Conservation (phyloP, 1,140 invertebrate genomes). For the Nymphalis io region DNA sequence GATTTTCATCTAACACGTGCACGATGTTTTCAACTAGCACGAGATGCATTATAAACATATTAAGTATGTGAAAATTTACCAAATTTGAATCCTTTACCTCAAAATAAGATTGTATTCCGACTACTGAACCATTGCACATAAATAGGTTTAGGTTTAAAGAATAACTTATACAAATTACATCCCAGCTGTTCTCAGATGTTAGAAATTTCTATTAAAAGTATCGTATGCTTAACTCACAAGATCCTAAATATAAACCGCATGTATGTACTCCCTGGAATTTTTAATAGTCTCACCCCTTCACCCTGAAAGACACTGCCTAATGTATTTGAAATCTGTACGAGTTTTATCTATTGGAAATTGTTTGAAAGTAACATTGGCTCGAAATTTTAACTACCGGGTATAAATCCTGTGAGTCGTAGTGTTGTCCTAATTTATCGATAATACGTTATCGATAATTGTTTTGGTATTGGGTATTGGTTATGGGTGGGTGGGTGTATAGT, state of each 20-base stretch:
- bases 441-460: not conserved
- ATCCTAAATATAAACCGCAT: conserved; percentile 57
- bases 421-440: conserved; percentile 4
- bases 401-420: conserved; percentile 68
- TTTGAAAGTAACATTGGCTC: conserved; percentile 72
- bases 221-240: conserved; percentile 54
- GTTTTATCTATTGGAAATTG: conserved; percentile 78
- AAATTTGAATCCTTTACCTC: too few species aligned
- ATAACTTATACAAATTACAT: too few species aligned
- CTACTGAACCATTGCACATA: too few species aligned
- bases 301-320: conserved; percentile 57
- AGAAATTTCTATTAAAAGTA: conserved; percentile 66
- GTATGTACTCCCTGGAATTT: conserved; percentile 64
- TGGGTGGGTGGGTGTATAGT: too few species aligned
- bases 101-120: too few species aligned
- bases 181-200: too few species aligned
- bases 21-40: too few species aligned
- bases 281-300: conserved; percentile 75
- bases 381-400: conserved; percentile 75
- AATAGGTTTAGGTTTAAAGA: too few species aligned
- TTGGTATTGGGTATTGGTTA: not conserved
- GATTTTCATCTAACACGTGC: too few species aligned
- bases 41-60: too few species aligned
- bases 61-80: too few species aligned
- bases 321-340: conserved; percentile 77